Conservation (phyloP, 1,140 invertebrate species). For the Habropoda laboriosa region DNA sequence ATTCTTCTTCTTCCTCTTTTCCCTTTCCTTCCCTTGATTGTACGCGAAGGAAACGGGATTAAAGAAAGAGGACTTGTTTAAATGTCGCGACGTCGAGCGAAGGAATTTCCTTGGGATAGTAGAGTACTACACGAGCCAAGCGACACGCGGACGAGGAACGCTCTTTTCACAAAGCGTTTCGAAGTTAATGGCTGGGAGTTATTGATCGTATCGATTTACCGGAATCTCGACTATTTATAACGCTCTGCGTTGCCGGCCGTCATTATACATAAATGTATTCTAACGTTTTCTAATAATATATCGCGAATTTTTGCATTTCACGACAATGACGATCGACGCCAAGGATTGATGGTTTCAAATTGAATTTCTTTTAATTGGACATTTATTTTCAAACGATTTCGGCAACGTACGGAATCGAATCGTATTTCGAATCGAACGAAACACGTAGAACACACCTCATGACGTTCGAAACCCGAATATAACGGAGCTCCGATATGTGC, state of each 20-base stretch:
- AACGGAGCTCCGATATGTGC: neutral
- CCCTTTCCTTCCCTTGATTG: neutral
- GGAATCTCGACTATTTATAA: slow-evolving; percentile 39
- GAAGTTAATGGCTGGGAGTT: slow-evolving; percentile 28
- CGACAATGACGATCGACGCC: neutral
- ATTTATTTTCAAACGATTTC: no score
- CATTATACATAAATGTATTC: slow-evolving; percentile 15
- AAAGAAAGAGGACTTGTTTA: no score
- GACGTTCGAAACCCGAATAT: neutral
- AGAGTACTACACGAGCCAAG: no score
- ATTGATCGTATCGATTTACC: slow-evolving; percentile 47
- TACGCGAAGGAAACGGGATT: neutral
- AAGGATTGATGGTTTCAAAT: neutral
- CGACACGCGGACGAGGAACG: slow-evolving; percentile 7
- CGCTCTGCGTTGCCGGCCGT: neutral
- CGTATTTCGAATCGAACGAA: neutral
- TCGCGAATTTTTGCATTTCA: neutral
- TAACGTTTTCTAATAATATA: slow-evolving; percentile 19
- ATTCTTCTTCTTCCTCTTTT: neutral
- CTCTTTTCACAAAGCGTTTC: slow-evolving; percentile 21
- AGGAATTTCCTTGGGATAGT: neutral
- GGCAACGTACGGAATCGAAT: no score
- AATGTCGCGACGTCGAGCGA: neutral
- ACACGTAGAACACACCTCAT: neutral
- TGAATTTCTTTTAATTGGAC: no score